Evolutionary conservation across 30 jellyfish, hydroid and myxozoan genomes (phyloP).

Genomic region (Cassiopea andromeda): DNA sequence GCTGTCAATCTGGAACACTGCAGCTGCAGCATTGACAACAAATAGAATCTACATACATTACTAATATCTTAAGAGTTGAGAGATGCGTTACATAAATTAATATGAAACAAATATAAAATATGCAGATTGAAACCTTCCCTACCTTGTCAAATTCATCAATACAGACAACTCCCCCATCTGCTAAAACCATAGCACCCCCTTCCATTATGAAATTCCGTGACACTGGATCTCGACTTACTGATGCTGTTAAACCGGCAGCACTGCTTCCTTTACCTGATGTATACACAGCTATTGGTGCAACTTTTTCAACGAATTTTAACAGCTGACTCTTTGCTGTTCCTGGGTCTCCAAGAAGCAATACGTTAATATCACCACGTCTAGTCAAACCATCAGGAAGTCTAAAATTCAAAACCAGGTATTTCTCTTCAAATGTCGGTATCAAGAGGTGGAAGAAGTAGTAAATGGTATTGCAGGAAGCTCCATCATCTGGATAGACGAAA

Average conservation of each 20-base stretch:
- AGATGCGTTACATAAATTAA: too few relatives aligned
- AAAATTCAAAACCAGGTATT: not conserved
- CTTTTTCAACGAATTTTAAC: constrained; percentile 98
- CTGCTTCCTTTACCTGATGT: constrained; percentile 99
- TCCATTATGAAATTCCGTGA: constrained; percentile 98
- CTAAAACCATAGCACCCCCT: constrained; percentile 99
- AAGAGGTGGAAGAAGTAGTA: too few relatives aligned
- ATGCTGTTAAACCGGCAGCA: constrained; percentile 99
- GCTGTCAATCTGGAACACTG: too few relatives aligned
- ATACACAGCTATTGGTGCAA: constrained; percentile 98
- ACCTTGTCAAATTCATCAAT: constrained; percentile 99
- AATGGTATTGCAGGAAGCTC: too few relatives aligned
- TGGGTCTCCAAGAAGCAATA: constrained; percentile 99
- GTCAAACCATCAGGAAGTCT: constrained; percentile 99
- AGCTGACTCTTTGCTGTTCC: constrained; percentile 99
- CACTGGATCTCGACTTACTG: constrained; percentile 95
- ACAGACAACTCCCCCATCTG: constrained; percentile 99
- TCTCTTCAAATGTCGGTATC: too few relatives aligned
- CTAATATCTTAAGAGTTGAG: too few relatives aligned
- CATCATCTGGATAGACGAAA: too few relatives aligned
- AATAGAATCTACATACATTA: too few relatives aligned
- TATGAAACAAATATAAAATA: too few relatives aligned
- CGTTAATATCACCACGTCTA: constrained; percentile 98
- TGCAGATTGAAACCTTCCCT: not conserved
- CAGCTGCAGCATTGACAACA: too few relatives aligned